Evolutionary conservation across 2,797 vertebrate genomes (phyloP), one percentile per base, ranked within the genome.

Genomic region (Loris lydekkerianus): DNA sequence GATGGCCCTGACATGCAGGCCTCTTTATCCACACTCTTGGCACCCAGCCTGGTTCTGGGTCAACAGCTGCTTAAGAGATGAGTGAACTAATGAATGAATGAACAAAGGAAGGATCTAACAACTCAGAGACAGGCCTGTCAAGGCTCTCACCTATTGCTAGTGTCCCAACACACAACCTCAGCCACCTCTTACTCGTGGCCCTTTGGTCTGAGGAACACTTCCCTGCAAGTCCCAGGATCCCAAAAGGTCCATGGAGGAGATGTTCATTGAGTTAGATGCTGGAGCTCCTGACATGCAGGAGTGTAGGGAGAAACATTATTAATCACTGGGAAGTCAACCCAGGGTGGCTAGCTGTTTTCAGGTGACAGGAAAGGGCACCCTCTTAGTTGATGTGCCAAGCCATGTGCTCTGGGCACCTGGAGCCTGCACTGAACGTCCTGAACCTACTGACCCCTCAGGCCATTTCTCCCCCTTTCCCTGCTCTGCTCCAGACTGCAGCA

Each of bases 371-470:
- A 34, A 69, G 46, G 20, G 25, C 53, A 29, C 3, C 2, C 0
- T 0, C 43, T 58, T 63, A 10, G 29, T 13, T 18, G 10, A 34
- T 53, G 76, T 21, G 63, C 46, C 3, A 0, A 17, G 60, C 37
- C 17, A 25, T 23, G 21, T 23, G 23, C 60, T 43, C 9, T 0
- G 2, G 27, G 18, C 0, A 1, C 0, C 37, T 20, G 0, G 11
- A 49, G 43, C n/a, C 53, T 5, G n/a, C 29, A 61, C 18, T 43
- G 20, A 9, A n/a, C 23, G 27, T 37, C 69, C 46, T 40, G 14
- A 73, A 49, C 15, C 5, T 1, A 0, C 11, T 1, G 65, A 58
- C 34, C 43, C 60, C 49, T 34, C 4, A 1, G 13, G 40, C 17
- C 15, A 3, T 3, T 7, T 31, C 27, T n/a, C 10, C 5, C 60